phyloP scores from a whole-genome alignment of 2,888 invertebrate species.

The Oeneis ivallda region DNA sequence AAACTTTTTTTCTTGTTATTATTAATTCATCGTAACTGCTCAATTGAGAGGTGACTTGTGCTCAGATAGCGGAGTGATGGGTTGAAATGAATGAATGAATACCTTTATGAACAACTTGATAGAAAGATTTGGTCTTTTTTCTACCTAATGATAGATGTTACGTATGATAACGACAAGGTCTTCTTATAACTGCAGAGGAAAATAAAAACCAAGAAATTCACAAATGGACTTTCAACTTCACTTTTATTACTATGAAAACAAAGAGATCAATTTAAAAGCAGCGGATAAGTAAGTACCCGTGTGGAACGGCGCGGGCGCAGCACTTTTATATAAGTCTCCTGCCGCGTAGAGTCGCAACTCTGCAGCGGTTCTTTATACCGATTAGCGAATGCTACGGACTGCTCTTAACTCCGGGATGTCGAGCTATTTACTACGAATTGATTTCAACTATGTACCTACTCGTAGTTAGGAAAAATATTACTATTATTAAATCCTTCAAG shows the following conservation, averaged over 20 bases:
- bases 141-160: too few species aligned
- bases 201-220: background rate
- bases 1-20: too few species aligned
- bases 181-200: too few species aligned
- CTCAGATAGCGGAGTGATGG: too few species aligned
- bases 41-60: too few species aligned
- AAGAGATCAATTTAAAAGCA: constrained; percentile 7
- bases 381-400: constrained; percentile 12
- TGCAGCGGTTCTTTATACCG: constrained; percentile 11
- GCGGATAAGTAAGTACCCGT: constrained; percentile 16
- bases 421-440: constrained; percentile 1
- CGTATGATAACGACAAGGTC: too few species aligned
- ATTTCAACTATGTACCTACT: background rate
- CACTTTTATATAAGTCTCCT: constrained; percentile 24
- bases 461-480: too few species aligned
- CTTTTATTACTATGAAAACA: constrained; percentile 8
- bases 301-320: constrained; percentile 27
- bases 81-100: too few species aligned
- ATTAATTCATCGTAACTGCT: too few species aligned
- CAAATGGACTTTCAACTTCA: background rate
- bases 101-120: too few species aligned
- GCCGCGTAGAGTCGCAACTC: constrained; percentile 15
- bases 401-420: constrained; percentile 1
- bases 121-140: too few species aligned
- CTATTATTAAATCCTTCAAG: background rate